Base-by-base conservation (phyloP, 2,888 invertebrate species). In the Callimorpha dominula region DNA sequence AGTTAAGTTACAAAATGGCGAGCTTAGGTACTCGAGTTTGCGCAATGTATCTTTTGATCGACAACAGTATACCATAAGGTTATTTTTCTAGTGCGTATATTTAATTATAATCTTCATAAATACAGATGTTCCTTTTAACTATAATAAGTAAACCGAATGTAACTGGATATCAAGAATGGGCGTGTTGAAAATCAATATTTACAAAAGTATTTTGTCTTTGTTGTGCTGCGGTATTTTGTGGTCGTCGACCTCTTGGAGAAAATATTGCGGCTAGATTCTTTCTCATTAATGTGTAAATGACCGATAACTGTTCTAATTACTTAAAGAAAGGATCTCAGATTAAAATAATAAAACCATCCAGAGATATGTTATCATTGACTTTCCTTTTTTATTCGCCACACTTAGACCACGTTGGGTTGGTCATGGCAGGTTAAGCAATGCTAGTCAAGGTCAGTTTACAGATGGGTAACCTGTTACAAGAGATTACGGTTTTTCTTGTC, bases 1-100 rank as follows among this genome's bases (percentile, higher is more conserved):
- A 80, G 81, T 78, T 78, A 88, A 86, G 79, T 83, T 84, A 85
- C 88, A 90, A 90, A 87, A 90, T 90, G 90, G 91, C 91, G 87
- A 81, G 78, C 78, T 76, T 79, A 68, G 62, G n/a, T 68, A 84
- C 77, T 81, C 67, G 92, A 89, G 91, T 90, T 91, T 92, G 91
- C 91, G 92, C 92, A 91, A 89, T 90, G 83, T 76, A 70, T 80
- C 76, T 75, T 75, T 77, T 60, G 67, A 71, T 76, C 62, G 50
- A 77, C 76, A n/a, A 70, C 69, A 17, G 50, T 70, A 72, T 63
- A 69, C 40, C 0, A 42, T 40, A 62, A 69, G 50, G 63, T 62
- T 12, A 62, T 62, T 6, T 49, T 83, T 49, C 20, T 64, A 74
- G 65, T 74, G 50, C n/a, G 17, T 73, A 70, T 60, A 70, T 72